Base-by-base conservation (phyloP, 1,140 invertebrate species). In the Drosophila equinoxialis region DNA sequence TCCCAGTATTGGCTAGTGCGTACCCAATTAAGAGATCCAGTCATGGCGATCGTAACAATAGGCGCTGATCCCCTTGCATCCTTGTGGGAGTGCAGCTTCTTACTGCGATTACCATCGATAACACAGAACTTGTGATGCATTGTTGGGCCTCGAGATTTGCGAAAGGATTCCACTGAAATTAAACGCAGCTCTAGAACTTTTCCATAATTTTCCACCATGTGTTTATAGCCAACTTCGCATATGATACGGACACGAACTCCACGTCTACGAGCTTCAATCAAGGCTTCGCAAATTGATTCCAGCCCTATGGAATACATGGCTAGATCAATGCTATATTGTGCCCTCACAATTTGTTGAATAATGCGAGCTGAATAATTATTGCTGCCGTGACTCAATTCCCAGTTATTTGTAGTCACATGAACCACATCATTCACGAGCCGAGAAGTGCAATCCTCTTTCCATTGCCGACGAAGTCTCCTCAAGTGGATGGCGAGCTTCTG, bases 61-160 rank as follows among this genome's bases (percentile, higher is more conserved):
- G 57, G 3, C 8, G 39, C 14, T n/a, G 6, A 13, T 1, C 23
- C 26, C 1, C 7, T 17, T 11, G 13, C 13, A 41, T 30, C 7
- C 3, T 14, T 35, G 8, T 11, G 10, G 0, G 61, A 33, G n/a
- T 39, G 2, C 6, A 26, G 8, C 13, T 63, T 10, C 13, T 63
- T 10, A 2, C 61, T 20, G 14, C 39, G 37, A 33, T 68, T 68
- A 7, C 77, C 76, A 55, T 78, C 76, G 20, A 78, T 65, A 6
- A 79, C 5, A 48, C 69, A 77, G 35, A 79, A 55, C 23, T 79
- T 77, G 55, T 79, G 37, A 55, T 79, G 77, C 74, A 77, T 79
- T 17, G 55, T 26, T 8, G 37, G 7, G 2, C 26, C 5, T 10
- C 35, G 30, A 2, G 26, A 2, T 1, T 14, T 3, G 8, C 0